A percentile compares a stretch with the other conserved stretches of the same genome.
phyloP scores from a whole-genome alignment of 2,113 vertebrate genomes.

The Circaetus gallicus region DNA sequence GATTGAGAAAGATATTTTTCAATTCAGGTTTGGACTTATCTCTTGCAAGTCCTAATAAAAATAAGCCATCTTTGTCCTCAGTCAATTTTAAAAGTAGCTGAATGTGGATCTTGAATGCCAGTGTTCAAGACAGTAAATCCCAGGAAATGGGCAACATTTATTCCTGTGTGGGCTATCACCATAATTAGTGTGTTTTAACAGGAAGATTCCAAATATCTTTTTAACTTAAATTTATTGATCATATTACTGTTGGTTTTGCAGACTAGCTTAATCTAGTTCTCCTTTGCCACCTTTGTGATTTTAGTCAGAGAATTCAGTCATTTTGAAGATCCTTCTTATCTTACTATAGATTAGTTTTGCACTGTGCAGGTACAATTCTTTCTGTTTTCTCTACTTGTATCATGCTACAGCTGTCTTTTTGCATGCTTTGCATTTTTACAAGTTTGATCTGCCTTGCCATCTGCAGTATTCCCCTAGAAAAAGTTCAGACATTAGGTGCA shows the following conservation, averaged over 20 bases:
- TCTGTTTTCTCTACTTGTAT: neutral
- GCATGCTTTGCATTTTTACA: neutral
- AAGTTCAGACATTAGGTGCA: neutral
- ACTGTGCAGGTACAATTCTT: neutral
- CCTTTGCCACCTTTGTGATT: neutral
- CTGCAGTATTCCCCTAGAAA: neutral
- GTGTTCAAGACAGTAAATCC: neutral
- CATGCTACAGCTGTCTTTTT: neutral
- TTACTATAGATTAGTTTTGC: neutral
- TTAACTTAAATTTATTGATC: neutral
- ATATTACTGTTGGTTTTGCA: neutral
- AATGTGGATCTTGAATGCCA: neutral
- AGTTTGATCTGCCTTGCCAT: neutral
- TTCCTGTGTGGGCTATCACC: neutral
- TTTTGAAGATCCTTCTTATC: neutral
- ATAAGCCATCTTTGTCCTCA: accelerated
- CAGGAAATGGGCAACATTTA: neutral
- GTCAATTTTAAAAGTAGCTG: neutral
- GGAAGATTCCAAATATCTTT: neutral
- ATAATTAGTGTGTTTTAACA: neutral
- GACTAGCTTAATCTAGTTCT: neutral
- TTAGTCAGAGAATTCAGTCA: neutral
- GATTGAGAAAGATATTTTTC: neutral
- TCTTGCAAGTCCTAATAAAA: neutral
- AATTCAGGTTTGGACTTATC: neutral